Evolutionary conservation across 2,888 invertebrate genomes (phyloP), one percentile per base, ranked within the genome.

Genomic region (Thumatha senex): DNA sequence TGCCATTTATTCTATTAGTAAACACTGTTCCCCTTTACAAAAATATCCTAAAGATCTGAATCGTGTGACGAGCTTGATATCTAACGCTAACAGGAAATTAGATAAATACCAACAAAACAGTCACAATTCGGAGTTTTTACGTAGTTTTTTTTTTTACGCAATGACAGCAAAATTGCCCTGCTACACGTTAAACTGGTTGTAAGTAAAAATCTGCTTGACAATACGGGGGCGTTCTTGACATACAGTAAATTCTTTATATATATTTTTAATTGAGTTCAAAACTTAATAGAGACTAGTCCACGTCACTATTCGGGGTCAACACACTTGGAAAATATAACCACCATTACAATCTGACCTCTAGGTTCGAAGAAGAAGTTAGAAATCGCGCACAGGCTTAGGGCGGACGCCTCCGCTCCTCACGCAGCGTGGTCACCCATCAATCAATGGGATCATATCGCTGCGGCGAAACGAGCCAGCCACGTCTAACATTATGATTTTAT

Each of bases 371-470:
- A 30, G 38, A 49, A 50, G 50, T 58, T 64, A 47, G 48, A 54
- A 53, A 56, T 40, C 39, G n/a, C 44, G 62, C 65, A 46, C 64
- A 54, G 61, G 49, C 42, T 51, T 75, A 74, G 30, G 53, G 39
- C 76, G 78, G 86, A 51, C 72, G 60, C 50, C 65, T 72, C 67
- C 70, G 67, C 67, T 74, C 72, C 72, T 72, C 76, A 74, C 82
- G 72, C 84, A 77, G 82, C 87, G 82, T 86, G 88, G 86, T 86
- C 86, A 89, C 89, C 89, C 87, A 91, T 91, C 90, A 90, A 91
- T 91, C 91, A 91, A 89, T 89, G 83, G 86, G 81, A 89, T 89
- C 90, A 87, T 88, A 90, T 88, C 86, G 79, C 74, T 75, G 79
- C 78, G 79, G 78, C 81, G 83, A 86, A 86, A 86, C 83, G 78